These are phyloP conservation scores for Myotis davidii DNA, from an alignment of 2,113 vertebrate species.

Conservation along the genomic window DNA sequence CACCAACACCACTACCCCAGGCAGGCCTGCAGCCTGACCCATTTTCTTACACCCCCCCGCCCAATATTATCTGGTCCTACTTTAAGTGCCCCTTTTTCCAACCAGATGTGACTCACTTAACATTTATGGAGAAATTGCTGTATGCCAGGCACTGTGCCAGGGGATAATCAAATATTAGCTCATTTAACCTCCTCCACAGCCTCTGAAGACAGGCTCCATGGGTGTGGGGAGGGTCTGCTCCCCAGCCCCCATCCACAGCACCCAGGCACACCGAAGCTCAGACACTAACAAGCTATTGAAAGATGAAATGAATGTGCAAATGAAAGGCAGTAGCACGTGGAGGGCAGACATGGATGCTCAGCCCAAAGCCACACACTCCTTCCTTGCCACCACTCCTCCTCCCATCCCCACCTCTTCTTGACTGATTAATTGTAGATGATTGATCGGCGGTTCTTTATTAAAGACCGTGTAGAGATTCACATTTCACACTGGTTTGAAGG, in stretches of 20 bases:
- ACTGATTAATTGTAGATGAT: background rate
- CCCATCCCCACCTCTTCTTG: background rate
- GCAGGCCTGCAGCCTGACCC: background rate
- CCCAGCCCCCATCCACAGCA: background rate
- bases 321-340: accelerated
- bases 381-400: background rate
- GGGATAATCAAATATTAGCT: constrained; percentile 32
- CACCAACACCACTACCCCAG: background rate
- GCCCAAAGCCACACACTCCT: background rate
- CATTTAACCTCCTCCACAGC: background rate
- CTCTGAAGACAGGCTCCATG: background rate
- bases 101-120: constrained; percentile 53
- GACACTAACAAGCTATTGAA: background rate
- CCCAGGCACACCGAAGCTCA: background rate
- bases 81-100: constrained; percentile 50
- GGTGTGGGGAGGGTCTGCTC: background rate
- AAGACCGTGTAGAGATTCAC: background rate
- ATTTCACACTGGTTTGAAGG: background rate
- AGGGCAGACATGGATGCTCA: background rate
- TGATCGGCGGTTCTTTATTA: background rate
- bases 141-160: background rate
- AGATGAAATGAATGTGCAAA: background rate
- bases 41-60: background rate
- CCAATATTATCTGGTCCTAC: background rate
- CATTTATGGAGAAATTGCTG: background rate